Percentiles rank a stretch among this genome's conserved stretches.
Conservation (phyloP, 2,888 invertebrate genomes). For the Pristionchus maxplancki region DNA sequence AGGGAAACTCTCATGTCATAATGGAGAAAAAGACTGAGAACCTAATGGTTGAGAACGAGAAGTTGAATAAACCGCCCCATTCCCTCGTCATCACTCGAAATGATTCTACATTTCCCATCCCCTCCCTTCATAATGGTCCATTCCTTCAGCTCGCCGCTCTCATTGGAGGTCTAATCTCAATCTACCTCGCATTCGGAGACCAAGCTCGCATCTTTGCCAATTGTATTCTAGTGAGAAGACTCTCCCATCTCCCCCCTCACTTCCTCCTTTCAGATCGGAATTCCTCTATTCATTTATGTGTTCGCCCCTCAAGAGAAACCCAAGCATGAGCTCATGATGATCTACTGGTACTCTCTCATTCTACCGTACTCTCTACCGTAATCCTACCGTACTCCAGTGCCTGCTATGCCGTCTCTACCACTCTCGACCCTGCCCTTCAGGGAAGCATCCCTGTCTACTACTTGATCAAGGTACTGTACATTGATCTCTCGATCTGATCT, state of each 20-base stretch:
- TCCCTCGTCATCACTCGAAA: neutral
- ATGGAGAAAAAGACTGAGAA: neutral
- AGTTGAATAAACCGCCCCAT: neutral
- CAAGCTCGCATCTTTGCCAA: conserved; percentile 37
- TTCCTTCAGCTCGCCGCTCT: neutral
- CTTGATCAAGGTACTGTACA: conserved; percentile 8
- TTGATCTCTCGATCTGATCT: neutral
- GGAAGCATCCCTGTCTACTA: conserved; percentile 7
- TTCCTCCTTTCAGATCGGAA: neutral
- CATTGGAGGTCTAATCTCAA: conserved; percentile 18
- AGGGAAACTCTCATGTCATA: neutral
- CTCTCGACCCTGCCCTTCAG: conserved; percentile 9
- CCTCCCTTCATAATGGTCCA: neutral
- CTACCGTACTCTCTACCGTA: neutral
- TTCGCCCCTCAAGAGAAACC: conserved; percentile 46
- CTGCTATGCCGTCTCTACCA: conserved; percentile 14
- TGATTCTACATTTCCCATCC: neutral
- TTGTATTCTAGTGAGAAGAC: conserved; percentile 34
- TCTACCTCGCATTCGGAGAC: conserved; percentile 34
- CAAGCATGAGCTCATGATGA: conserved; percentile 32
- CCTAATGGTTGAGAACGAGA: neutral
- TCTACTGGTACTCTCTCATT: neutral
- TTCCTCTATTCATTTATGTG: conserved; percentile 32
- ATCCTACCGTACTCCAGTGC: conserved; percentile 4
- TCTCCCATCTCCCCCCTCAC: neutral